Conservation (phyloP, 2,797 vertebrate species). For the Morelia viridis region DNA sequence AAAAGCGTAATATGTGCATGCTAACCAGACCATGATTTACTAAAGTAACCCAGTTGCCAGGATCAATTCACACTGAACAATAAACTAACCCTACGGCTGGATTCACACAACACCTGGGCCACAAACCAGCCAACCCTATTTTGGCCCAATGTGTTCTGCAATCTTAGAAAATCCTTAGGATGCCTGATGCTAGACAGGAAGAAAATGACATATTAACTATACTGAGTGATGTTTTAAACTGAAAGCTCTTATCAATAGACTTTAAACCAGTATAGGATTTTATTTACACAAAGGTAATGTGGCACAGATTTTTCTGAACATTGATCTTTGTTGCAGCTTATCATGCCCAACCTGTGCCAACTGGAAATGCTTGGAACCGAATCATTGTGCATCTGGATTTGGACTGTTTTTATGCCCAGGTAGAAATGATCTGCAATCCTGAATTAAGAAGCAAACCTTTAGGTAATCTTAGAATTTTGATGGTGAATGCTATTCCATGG, state of each 20-base stretch:
- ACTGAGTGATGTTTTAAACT: not conserved
- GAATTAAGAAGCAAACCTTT: constrained; percentile 82
- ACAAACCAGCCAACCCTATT: not conserved
- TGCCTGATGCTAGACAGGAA: not conserved
- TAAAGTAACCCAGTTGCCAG: not conserved
- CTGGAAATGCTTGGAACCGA: constrained; percentile 42
- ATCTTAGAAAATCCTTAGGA: not conserved
- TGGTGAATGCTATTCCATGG: not conserved
- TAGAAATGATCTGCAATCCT: constrained; percentile 91
- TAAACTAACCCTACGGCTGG: not conserved
- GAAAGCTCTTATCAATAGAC: not conserved
- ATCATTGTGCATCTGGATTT: constrained; percentile 88
- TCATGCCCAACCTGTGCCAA: not conserved
- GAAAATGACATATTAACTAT: not conserved
- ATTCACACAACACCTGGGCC: not conserved
- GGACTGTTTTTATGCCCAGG: constrained; percentile 94
- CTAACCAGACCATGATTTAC: not conserved
- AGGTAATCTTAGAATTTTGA: constrained; percentile 71
- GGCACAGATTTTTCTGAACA: not conserved
- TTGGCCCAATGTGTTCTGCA: not conserved
- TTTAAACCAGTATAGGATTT: not conserved
- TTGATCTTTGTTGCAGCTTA: constrained; percentile 9
- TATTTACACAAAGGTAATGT: not conserved
- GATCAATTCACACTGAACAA: not conserved
- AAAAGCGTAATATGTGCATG: no score